Percentiles rank a stretch among this genome's conserved stretches.
These are phyloP conservation scores for Clarias batrachus DNA, from an alignment of 2,113 vertebrate species.

Conservation along the genomic window DNA sequence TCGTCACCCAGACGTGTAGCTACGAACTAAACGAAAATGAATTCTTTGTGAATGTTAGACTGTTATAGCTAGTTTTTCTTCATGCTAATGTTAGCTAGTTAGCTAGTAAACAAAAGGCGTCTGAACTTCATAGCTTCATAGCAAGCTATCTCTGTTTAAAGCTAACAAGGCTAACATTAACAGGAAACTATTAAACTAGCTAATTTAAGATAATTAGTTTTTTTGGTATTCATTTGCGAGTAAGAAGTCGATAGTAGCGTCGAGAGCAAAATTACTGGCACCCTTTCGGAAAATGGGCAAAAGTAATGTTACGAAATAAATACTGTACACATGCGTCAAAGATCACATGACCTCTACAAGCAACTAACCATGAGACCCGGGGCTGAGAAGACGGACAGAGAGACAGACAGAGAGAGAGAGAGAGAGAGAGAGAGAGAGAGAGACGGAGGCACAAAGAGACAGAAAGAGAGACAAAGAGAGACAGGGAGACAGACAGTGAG, in stretches of 20 bases:
- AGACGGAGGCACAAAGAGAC: no score
- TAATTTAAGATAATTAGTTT: background rate
- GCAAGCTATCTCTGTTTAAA: no score
- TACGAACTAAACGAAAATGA: background rate
- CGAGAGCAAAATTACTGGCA: background rate
- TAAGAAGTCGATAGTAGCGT: background rate
- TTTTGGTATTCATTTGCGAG: background rate
- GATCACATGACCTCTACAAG: background rate
- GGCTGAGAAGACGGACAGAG: background rate
- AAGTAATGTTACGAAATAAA: background rate
- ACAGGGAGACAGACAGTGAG: background rate
- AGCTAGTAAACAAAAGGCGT: background rate
- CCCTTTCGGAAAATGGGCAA: background rate
- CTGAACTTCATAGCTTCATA: background rate
- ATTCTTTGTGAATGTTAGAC: background rate
- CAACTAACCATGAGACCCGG: no score
- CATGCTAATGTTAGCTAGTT: background rate
- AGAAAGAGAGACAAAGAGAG: no score
- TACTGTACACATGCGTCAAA: background rate
- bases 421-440: background rate
- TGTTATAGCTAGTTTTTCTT: background rate
- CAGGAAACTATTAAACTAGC: background rate
- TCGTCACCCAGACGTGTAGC: background rate
- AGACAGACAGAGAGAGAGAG: background rate
- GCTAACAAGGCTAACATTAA: background rate